Evolutionary conservation across 2,888 invertebrate species (phyloP).

Genomic region (Agonopterix heracliana): DNA sequence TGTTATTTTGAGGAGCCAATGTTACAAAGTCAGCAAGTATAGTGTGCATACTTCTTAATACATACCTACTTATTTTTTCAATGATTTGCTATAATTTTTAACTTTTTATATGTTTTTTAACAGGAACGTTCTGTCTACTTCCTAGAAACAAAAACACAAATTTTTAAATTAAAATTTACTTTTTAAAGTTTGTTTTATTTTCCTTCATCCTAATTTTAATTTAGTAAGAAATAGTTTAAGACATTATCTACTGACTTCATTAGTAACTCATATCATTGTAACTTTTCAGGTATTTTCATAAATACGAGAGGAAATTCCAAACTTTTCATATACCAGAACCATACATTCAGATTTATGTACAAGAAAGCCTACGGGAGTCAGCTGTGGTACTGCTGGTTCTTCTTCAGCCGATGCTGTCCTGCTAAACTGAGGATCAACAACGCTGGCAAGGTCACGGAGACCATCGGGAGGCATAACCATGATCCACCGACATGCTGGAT

Average conservation of each 20-base stretch:
- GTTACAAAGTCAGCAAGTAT: no score
- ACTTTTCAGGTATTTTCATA: conserved; percentile 68
- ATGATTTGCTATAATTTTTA: no score
- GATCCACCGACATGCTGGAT: conserved; percentile 71
- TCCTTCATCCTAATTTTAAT: conserved; percentile 23
- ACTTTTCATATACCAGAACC: conserved; percentile 68
- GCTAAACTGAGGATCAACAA: conserved; percentile 66
- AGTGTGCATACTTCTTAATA: no score
- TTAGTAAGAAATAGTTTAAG: neutral
- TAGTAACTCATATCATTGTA: neutral
- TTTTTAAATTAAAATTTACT: no score
- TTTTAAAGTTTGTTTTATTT: conserved; percentile 29
- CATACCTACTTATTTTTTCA: no score
- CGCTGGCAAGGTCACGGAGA: conserved; percentile 62
- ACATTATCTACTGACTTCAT: neutral
- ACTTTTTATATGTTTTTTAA: no score
- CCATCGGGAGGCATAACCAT: conserved; percentile 66
- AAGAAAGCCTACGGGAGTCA: conserved; percentile 72
- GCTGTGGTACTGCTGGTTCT: conserved; percentile 71
- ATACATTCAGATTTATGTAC: conserved; percentile 71
- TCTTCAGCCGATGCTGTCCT: conserved; percentile 69
- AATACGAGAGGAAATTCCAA: conserved; percentile 71
- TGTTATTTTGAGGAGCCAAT: no score
- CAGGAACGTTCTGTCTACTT: no score
- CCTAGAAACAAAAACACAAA: no score